Evolutionary conservation across 2,888 invertebrate species (phyloP), one percentile per base, ranked within the genome.

Genomic region (Campopleginae sp.): DNA sequence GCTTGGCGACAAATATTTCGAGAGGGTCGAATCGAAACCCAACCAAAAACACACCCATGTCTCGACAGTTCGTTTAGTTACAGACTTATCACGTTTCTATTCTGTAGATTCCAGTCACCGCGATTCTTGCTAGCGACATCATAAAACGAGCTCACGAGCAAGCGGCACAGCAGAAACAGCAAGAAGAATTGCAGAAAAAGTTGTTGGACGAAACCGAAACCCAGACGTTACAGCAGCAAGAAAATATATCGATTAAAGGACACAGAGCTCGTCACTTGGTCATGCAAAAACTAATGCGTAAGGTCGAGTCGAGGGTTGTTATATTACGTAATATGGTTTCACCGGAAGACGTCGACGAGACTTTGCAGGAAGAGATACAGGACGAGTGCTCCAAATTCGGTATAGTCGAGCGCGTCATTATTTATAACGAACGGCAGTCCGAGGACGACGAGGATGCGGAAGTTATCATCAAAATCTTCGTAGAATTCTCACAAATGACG

Each of bases 361-460:
- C 97, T 82, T 95, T 99, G 71, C 98, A 99, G 93, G 98, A 97
- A 91, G 99, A 99, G 95, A 98, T 99, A 87, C 98, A 98, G 91
- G 99, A 99, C 90, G 98, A 99, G 94, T 99, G 99, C 94, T 96
- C 96, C 90, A 98, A 98, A 94, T 99, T 96, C 94, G 99, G 99
- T 82, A 95, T 94, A 70, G 99, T 99, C 54, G 97, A 97, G 92
- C 95, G 98, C 44, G 98, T 99, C 61, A 98, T 99, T 89, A 98
- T 99, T 92, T 99, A 99, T 94, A 98, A 99, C 94, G 99, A 99
- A 94, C 97, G 97, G 89, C 99, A 99, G 94, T 96, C 96, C n/a
- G 99, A 99, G 94, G 97, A 97, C 89, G 96, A 96, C 90, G 97
- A 97, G 91, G 96, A 97, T 91, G 97, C 97, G n/a, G 97, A 97